Percentiles rank a stretch among this genome's conserved stretches.
Conservation (phyloP, 2,888 invertebrate species). For the Chaitophorus viminalis region DNA sequence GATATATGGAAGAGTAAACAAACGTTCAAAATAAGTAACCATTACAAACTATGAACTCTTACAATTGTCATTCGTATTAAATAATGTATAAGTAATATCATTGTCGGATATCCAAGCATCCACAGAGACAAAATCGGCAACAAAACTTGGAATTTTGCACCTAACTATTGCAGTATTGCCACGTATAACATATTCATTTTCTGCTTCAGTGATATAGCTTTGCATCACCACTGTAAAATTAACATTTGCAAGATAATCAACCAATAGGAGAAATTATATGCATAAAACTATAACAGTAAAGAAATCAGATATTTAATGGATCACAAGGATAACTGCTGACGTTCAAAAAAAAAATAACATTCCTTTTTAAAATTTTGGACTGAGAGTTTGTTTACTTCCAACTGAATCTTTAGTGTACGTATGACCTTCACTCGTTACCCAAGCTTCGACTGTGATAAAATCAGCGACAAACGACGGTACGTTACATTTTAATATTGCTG, state of each 20-base stretch:
- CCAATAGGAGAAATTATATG: neutral
- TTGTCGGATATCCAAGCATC: conserved; percentile 71
- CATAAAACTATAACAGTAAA: neutral
- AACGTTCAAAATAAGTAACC: neutral
- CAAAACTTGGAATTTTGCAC: conserved; percentile 80
- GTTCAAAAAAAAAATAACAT: conserved; percentile 18
- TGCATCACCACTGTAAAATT: conserved; percentile 75
- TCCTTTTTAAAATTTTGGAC: neutral
- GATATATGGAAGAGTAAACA: neutral
- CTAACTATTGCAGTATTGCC: conserved; percentile 79
- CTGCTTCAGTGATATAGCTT: conserved; percentile 77
- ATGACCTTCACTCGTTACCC: conserved; percentile 81
- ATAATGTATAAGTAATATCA: neutral
- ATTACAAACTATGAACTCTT: neutral
- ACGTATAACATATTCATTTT: conserved; percentile 79
- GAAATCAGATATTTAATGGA: neutral
- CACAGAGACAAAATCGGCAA: conserved; percentile 78
- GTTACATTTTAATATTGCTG: conserved; percentile 88
- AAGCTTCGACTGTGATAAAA: conserved; percentile 87
- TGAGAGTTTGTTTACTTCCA: conserved; percentile 35
- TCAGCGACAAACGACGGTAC: conserved; percentile 93
- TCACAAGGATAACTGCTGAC: conserved; percentile 9
- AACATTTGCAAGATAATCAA: neutral
- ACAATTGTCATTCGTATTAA: conserved; percentile 20
- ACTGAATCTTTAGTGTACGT: conserved; percentile 44